These are phyloP conservation scores for Alexandromys oeconomus DNA, from an alignment of 2,797 vertebrate genomes.

Conservation along the genomic window DNA sequence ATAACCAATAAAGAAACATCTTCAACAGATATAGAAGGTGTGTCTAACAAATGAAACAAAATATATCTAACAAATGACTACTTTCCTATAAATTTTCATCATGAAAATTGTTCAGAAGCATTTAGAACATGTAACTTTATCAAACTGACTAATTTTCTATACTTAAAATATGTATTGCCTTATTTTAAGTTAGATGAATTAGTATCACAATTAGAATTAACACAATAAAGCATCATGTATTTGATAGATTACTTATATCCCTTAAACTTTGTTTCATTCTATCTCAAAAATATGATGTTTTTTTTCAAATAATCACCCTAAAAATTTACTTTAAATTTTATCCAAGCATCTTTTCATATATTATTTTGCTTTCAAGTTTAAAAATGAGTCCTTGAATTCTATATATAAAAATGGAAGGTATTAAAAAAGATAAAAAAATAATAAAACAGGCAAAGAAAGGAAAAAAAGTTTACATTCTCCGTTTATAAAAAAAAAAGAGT, in stretches of 20 bases:
- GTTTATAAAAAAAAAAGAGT: too few relatives aligned
- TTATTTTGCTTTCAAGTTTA: neutral
- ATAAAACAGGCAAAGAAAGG: too few relatives aligned
- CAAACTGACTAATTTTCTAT: slow-evolving; percentile 31
- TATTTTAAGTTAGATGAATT: slow-evolving; percentile 9
- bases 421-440: too few relatives aligned
- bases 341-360: neutral
- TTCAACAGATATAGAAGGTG: slow-evolving; percentile 9
- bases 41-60: neutral
- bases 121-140: neutral
- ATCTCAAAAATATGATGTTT: neutral
- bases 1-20: neutral
- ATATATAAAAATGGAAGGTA: too few relatives aligned
- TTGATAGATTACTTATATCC: neutral
- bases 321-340: slow-evolving; percentile 31
- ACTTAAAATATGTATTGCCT: neutral
- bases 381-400: neutral
- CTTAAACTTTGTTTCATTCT: neutral
- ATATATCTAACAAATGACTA: neutral
- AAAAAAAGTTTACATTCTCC: too few relatives aligned
- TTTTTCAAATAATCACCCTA: neutral
- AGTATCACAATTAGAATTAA: slow-evolving; percentile 30
- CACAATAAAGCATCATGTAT: slow-evolving; percentile 21
- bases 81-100: neutral
- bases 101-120: neutral